Evolutionary conservation across 2,797 vertebrate species (phyloP).

Genomic region (Pantherophis vulpinus): DNA sequence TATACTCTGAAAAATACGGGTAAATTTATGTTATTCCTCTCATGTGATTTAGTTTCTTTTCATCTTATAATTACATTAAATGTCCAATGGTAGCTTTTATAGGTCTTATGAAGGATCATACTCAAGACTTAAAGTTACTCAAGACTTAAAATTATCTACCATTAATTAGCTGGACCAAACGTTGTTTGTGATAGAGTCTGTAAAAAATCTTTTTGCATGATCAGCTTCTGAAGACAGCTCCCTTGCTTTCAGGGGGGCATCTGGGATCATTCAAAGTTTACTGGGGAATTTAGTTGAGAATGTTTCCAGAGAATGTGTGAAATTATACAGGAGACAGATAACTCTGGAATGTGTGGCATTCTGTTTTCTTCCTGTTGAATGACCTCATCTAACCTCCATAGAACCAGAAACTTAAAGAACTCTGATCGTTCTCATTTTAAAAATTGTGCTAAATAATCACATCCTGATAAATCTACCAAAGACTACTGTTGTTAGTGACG

Average conservation of each 20-base stretch:
- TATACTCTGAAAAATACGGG: too few species aligned
- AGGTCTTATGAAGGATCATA: background rate
- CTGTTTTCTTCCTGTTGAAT: background rate
- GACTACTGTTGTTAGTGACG: too few species aligned
- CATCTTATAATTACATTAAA: background rate
- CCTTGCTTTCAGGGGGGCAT: background rate
- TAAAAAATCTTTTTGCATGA: background rate
- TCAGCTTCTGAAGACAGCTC: background rate
- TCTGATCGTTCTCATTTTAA: background rate
- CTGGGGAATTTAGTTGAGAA: background rate
- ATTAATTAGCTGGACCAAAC: background rate
- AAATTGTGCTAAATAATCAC: too few species aligned
- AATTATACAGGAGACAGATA: background rate
- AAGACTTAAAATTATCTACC: background rate
- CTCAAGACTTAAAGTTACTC: background rate
- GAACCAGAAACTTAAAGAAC: background rate
- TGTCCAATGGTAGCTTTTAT: background rate
- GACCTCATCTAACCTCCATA: background rate
- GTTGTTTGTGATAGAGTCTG: background rate
- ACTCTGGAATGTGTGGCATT: background rate
- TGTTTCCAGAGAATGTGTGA: background rate
- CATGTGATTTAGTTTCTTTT: background rate
- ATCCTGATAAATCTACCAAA: too few species aligned
- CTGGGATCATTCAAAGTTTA: background rate
- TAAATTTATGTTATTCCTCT: background rate